phyloP scores from a whole-genome alignment of 2,113 vertebrate species.

The Cyanoramphus novaezelandiae region DNA sequence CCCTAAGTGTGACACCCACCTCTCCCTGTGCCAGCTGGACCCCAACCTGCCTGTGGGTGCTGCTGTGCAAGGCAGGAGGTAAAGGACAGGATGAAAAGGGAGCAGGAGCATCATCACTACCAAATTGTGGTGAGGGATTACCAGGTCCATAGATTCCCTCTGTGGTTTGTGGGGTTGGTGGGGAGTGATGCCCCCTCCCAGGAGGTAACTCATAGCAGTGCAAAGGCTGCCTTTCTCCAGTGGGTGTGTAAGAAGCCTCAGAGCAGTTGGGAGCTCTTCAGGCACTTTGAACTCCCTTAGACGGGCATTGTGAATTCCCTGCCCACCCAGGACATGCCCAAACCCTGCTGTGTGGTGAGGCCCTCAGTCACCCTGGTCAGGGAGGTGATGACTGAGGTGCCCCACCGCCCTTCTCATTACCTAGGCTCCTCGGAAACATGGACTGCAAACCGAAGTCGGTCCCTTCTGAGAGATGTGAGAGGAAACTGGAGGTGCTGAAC shows the following conservation, averaged over 20 bases:
- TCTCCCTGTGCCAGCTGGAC: neutral
- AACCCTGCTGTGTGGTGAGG: neutral
- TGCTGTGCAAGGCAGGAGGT: rapidly evolving
- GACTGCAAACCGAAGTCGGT: neutral
- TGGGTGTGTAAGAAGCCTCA: neutral
- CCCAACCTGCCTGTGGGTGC: neutral
- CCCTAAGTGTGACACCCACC: neutral
- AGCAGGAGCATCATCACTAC: neutral
- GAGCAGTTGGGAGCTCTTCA: neutral
- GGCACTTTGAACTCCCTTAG: neutral
- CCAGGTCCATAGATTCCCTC: neutral
- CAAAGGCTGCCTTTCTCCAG: neutral
- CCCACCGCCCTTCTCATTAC: rapidly evolving
- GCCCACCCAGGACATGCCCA: neutral
- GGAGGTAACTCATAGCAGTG: neutral
- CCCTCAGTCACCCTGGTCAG: neutral
- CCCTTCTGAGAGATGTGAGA: neutral
- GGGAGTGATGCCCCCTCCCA: rapidly evolving
- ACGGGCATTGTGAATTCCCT: neutral
- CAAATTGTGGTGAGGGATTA: neutral
- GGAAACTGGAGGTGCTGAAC: neutral
- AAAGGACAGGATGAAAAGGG: neutral
- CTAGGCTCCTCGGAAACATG: neutral
- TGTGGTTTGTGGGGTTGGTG: neutral
- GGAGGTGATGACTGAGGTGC: neutral